Base-by-base conservation (phyloP, 2,888 invertebrate genomes). In the Ecliptopera silaceata region DNA sequence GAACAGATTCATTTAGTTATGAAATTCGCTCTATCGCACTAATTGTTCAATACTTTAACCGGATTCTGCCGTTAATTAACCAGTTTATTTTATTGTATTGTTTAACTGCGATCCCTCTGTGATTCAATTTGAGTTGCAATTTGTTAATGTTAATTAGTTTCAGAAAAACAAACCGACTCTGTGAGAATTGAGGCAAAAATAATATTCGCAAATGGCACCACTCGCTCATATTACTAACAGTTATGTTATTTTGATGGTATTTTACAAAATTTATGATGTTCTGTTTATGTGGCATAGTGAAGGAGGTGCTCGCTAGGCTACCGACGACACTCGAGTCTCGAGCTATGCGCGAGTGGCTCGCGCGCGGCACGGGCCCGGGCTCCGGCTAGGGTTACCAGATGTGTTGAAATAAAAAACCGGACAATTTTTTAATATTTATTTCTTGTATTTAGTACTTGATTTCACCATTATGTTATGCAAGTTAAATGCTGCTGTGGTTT, bases 121-220 rank as follows among this genome's bases (percentile, higher is more conserved):
- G 34, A 54, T 54, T 54, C 29, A 15, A 47, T 47, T 46, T 12
- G 10, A 26, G 18, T 13, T 26, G 41, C 47, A 54, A 18, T 54
- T 54, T 42, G 47, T 17, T 44, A 38, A 47, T 54, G 54, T 47
- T 29, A 47, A 54, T 47, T 47, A 54, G 41, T 54, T 47, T 26
- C 34, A 18, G 42, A 29, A 42, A 47, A 47, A 34, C 42, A 54
- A 53, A 46, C 46, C 12, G 26, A 22, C 12, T 13, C 45, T 15
- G 15, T 46, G 17, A 34, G 13, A 29, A 38, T 51, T 5, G 5
- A 38, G 12, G 29, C 31, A 29, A 26, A 26, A 44, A 51, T 43
- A 15, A 31, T 22, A 39, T 18, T 29, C 41, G 12, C 22, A 34
- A 39, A 42, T 32, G 41, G 15, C 32, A 49, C 20, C 41, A 20